Evolutionary conservation across 2,113 vertebrate genomes (phyloP).

Genomic region (Sinocyclocheilus maitianheensis): DNA sequence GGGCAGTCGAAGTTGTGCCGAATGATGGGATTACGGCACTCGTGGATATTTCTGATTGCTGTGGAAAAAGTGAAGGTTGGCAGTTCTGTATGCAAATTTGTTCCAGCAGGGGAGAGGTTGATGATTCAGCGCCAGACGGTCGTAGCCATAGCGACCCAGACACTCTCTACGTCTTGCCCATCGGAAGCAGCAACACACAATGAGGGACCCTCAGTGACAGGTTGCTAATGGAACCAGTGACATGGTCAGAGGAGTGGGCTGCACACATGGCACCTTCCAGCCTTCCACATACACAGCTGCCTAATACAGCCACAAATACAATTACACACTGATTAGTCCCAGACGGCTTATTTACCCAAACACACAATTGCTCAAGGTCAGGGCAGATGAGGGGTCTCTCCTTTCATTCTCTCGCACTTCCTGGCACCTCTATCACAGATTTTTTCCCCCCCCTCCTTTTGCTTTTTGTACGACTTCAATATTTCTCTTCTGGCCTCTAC

Average conservation of each 20-base stretch:
- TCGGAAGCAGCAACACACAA: conserved; percentile 14
- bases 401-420: conserved; percentile 12
- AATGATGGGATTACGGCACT: conserved; percentile 17
- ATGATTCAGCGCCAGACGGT: conserved; percentile 20
- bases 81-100: conserved; percentile 31
- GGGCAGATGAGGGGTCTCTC: conserved; percentile 8
- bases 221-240: conserved; percentile 49
- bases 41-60: conserved; percentile 19
- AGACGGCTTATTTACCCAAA: conserved; percentile 6
- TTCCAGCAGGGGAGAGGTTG: conserved; percentile 17
- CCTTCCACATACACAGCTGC: background rate
- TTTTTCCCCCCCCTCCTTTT: background rate
- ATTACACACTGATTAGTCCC: conserved; percentile 40
- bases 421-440: background rate
- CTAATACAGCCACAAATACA: conserved; percentile 9
- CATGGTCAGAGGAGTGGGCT: conserved; percentile 13
- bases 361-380: conserved; percentile 27
- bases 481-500: background rate
- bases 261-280: conserved; percentile 28
- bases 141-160: conserved; percentile 13
- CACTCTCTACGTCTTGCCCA: conserved; percentile 25
- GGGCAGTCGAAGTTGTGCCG: background rate
- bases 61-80: conserved; percentile 17
- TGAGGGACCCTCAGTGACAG: conserved; percentile 26
- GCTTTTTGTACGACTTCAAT: background rate